phyloP scores from a whole-genome alignment of 2,888 invertebrate genomes.

The Thera britannica region DNA sequence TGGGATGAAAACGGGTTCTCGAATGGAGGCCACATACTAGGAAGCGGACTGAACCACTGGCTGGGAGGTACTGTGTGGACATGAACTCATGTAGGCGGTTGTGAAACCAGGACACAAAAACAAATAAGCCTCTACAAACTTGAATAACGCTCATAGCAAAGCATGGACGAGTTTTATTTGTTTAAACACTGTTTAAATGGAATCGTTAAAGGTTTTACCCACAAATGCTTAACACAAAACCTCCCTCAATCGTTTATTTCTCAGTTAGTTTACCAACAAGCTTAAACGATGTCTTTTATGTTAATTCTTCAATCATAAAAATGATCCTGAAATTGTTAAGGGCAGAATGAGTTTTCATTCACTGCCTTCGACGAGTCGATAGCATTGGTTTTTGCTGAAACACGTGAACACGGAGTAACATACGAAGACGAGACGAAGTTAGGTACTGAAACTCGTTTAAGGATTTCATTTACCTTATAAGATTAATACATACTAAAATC shows the following conservation, averaged over 20 bases:
- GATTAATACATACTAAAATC: too few relatives aligned
- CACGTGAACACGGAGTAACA: too few relatives aligned
- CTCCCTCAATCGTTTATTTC: too few relatives aligned
- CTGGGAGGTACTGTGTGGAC: constrained; percentile 26
- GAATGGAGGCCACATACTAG: constrained; percentile 47
- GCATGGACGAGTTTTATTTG: background rate
- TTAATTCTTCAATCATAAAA: too few relatives aligned
- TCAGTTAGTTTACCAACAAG: background rate
- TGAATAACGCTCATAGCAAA: constrained; percentile 10
- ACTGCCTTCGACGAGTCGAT: too few relatives aligned
- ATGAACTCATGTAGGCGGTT: constrained; percentile 22
- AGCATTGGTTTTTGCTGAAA: too few relatives aligned
- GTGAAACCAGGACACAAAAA: constrained; percentile 21
- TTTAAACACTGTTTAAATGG: too few relatives aligned
- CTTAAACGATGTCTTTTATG: background rate
- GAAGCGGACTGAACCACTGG: constrained; percentile 42
- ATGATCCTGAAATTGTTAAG: too few relatives aligned
- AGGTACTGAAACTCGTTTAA: too few relatives aligned
- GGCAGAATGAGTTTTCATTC: too few relatives aligned
- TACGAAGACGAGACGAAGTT: too few relatives aligned
- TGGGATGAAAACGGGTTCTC: constrained; percentile 46
- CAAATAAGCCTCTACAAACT: constrained; percentile 17
- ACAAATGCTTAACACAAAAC: too few relatives aligned
- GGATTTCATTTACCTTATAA: background rate
- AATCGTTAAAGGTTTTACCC: background rate